Evolutionary conservation across 2,113 vertebrate species (phyloP).

Genomic region (Perca schrenkii): DNA sequence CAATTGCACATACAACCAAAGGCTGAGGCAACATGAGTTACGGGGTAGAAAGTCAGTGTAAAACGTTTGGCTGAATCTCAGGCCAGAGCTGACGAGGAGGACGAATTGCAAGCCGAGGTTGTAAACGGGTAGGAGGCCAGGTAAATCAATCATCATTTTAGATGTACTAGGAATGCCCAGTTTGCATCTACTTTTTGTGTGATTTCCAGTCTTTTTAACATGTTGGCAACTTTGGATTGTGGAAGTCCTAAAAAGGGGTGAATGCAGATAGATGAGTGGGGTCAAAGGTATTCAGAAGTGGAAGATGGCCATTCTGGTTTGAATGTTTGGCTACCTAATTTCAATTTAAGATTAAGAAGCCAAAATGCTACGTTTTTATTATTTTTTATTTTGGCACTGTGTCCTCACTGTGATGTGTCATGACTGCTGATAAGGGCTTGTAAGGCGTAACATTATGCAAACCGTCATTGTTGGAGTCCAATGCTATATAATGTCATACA

Average conservation of each 20-base stretch:
- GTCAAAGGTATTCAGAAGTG: constrained; percentile 26
- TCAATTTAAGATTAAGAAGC: constrained; percentile 42
- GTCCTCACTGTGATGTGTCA: constrained; percentile 26
- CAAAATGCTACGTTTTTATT: constrained; percentile 38
- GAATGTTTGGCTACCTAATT: constrained; percentile 63
- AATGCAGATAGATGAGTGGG: constrained; percentile 15
- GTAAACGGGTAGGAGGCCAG: constrained; percentile 42
- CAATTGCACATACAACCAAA: constrained; percentile 5
- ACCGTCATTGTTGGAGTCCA: constrained; percentile 39
- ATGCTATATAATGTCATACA: constrained; percentile 29
- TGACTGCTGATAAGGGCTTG: constrained; percentile 56
- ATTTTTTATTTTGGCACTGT: constrained; percentile 72
- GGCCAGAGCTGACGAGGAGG: constrained; percentile 17
- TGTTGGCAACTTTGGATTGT: constrained; percentile 61
- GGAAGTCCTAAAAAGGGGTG: constrained; percentile 2
- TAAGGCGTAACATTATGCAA: constrained; percentile 54
- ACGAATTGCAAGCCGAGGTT: constrained; percentile 17
- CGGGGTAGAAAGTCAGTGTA: constrained; percentile 2
- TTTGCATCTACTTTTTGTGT: not conserved
- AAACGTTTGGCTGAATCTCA: constrained; percentile 5
- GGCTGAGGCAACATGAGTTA: constrained; percentile 23
- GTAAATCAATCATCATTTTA: constrained; percentile 18
- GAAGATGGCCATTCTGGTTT: constrained; percentile 46
- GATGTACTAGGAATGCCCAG: constrained; percentile 1
- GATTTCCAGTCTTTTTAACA: constrained; percentile 14